phyloP scores from a whole-genome alignment of 2,797 vertebrate genomes.

The Pipistrellus pygmaeus region DNA sequence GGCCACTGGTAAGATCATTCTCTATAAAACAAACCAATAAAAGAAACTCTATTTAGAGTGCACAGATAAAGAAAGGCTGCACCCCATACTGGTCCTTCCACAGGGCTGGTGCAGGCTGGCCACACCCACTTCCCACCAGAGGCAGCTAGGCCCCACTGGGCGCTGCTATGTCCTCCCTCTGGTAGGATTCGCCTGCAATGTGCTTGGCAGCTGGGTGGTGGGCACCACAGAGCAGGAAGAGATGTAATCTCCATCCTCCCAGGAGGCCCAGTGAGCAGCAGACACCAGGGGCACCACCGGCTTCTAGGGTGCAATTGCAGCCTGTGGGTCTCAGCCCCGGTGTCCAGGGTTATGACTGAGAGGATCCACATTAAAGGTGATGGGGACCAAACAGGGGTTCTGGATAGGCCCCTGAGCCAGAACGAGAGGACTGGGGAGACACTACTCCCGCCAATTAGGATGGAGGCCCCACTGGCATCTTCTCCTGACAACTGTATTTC shows the following conservation, averaged over 20 bases:
- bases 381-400: neutral
- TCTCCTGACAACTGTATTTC: neutral
- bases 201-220: neutral
- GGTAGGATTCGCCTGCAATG: rapidly evolving
- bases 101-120: rapidly evolving
- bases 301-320: neutral
- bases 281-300: neutral
- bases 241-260: neutral
- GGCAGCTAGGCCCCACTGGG: neutral
- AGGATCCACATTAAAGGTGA: rapidly evolving
- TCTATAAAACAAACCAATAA: neutral
- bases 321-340: neutral
- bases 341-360: neutral
- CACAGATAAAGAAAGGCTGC: neutral
- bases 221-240: neutral
- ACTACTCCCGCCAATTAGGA: neutral
- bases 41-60: neutral
- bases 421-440: neutral
- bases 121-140: neutral
- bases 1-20: neutral
- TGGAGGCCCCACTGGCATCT: neutral
- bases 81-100: neutral
- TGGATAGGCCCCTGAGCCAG: neutral
- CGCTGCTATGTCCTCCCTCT: neutral
- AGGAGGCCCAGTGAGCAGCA: neutral